phyloP scores from a whole-genome alignment of 1,140 invertebrate genomes.

The Hesperophylax magnus region DNA sequence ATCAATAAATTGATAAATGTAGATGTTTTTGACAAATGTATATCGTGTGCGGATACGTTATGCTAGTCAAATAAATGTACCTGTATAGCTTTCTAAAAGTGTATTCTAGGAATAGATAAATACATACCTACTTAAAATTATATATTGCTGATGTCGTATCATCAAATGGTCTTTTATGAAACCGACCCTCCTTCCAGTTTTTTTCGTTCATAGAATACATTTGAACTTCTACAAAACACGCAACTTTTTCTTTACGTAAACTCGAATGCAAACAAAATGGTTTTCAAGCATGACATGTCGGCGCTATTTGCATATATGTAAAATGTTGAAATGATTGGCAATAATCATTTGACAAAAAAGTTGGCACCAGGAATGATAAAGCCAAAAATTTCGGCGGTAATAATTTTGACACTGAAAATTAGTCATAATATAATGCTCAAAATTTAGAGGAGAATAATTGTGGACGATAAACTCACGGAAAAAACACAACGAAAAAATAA shows the following conservation, averaged over 20 bases:
- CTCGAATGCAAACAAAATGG: slow-evolving; percentile 46
- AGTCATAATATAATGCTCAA: too few relatives aligned
- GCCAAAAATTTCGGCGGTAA: too few relatives aligned
- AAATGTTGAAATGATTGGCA: too few relatives aligned
- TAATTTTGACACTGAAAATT: too few relatives aligned
- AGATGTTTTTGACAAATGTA: too few relatives aligned
- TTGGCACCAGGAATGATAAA: too few relatives aligned
- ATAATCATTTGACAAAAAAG: too few relatives aligned
- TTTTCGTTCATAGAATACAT: slow-evolving; percentile 47
- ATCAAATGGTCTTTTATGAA: slow-evolving; percentile 27
- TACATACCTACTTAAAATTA: not conserved
- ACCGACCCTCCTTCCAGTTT: slow-evolving; percentile 9
- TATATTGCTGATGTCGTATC: slow-evolving; percentile 32
- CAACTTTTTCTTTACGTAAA: slow-evolving; percentile 45
- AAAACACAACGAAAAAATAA: slow-evolving; percentile 12
- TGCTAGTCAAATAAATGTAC: too few relatives aligned
- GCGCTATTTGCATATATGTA: not conserved
- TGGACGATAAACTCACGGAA: not conserved
- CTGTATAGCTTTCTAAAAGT: too few relatives aligned
- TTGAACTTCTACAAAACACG: slow-evolving; percentile 49
- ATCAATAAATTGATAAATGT: not conserved
- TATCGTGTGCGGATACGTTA: too few relatives aligned
- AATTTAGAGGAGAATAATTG: not conserved
- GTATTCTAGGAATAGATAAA: too few relatives aligned
- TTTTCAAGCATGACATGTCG: slow-evolving; percentile 44